phyloP scores from a whole-genome alignment of 2,113 vertebrate species.

The Lota lota region DNA sequence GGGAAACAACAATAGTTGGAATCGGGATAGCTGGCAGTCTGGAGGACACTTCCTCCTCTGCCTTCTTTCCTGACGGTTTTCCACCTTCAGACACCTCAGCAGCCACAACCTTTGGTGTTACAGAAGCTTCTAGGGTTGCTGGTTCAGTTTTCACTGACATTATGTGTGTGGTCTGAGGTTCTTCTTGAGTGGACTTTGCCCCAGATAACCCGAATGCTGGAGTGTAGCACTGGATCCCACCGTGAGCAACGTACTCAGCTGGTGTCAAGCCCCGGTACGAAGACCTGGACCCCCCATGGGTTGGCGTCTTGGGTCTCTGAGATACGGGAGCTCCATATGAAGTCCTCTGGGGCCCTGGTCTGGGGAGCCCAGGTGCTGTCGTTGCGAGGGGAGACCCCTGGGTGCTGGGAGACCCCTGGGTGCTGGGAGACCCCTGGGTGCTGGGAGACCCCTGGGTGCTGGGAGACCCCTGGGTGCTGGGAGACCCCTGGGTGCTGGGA shows the following conservation, averaged over 20 bases:
- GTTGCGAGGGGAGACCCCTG: slow-evolving; percentile 47
- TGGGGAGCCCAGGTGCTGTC: slow-evolving; percentile 46
- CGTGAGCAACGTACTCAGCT: slow-evolving; percentile 70
- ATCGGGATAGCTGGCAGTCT: slow-evolving; percentile 16
- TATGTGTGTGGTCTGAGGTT: slow-evolving; percentile 30
- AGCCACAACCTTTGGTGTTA: slow-evolving; percentile 10
- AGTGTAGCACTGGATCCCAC: slow-evolving; percentile 65
- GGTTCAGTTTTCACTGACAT: slow-evolving; percentile 22
- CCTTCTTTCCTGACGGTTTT: slow-evolving; percentile 26
- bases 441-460: slow-evolving; percentile 41
- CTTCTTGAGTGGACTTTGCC: slow-evolving; percentile 30
- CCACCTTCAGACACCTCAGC: slow-evolving; percentile 24
- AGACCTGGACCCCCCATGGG: slow-evolving; percentile 43
- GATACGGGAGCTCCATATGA: slow-evolving; percentile 41
- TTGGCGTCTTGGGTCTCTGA: slow-evolving; percentile 69
- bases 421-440: slow-evolving; percentile 43
- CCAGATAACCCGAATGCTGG: slow-evolving; percentile 62
- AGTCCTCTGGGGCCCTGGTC: slow-evolving; percentile 53
- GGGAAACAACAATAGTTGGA: slow-evolving; percentile 51
- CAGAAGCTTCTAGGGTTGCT: slow-evolving; percentile 18
- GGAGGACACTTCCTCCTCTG: slow-evolving; percentile 6
- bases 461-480: slow-evolving; percentile 35
- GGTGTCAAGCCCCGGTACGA: slow-evolving; percentile 72
- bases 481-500: slow-evolving; percentile 60
- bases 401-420: slow-evolving; percentile 38